Base-by-base conservation (phyloP, 1,140 invertebrate species). In the Prorops nasuta region DNA sequence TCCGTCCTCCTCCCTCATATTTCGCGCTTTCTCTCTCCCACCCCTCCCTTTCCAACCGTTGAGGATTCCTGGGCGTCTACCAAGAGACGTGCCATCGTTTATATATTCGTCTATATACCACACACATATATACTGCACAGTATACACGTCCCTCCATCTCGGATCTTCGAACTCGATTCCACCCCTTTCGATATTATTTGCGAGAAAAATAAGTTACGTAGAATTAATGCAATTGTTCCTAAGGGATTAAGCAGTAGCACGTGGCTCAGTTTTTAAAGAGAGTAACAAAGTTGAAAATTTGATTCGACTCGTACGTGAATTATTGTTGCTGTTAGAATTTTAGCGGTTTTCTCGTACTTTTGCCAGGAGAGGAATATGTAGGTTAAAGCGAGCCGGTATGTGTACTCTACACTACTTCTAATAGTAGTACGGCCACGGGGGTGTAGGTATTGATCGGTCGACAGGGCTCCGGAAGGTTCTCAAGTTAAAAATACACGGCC, bases 401-500 rank as follows among this genome's bases (percentile, higher is more conserved):
- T 34, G 49, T 52, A 54, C 48, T 48, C 42, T 7, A 6, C 24
- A 28, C 24, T 42, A 52, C 52, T 44, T 49, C 37, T 43, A 60
- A 52, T 55, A 63, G 64, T 67, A 64, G 63, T 61, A 38, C 37
- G 36, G 36, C 55, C 54, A 57, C 45, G 58, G 49, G 46, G 58
- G 51, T 54, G 49, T 56, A 62, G 66, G 63, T 73, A 73, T 73
- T 72, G 71, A 73, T 73, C 67, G 51, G 50, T 31, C 31, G 49
- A 56, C 57, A 63, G 56, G 50, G 58, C 56, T 56, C 67, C 60
- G 62, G 66, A 67, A 69, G 67, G 60, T 71, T 64, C 60, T 66
- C 44, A 63, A 68, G 68, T 71, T 72, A 73, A 73, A 73, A 72
- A 72, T 73, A 73, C 58, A 69, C 66, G 66, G 66, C 67, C 66